Conservation (phyloP, 2,113 vertebrate genomes). For the Corynorhinus townsendii region DNA sequence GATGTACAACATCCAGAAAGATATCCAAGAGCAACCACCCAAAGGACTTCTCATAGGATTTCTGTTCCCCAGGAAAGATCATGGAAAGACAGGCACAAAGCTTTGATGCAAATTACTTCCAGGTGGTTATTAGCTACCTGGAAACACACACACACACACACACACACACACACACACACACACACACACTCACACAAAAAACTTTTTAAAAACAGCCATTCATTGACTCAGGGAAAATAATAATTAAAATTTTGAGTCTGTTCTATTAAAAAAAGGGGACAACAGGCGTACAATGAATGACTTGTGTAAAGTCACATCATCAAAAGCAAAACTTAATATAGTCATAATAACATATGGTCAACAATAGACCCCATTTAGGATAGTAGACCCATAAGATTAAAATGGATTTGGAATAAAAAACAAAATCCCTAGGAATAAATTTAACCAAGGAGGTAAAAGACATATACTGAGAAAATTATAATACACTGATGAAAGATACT, state of each 20-base stretch:
- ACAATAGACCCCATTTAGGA: background rate
- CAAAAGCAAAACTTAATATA: background rate
- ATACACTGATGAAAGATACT: no score
- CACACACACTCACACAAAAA: background rate
- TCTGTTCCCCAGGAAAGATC: no score
- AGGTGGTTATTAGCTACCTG: background rate
- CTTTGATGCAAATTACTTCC: background rate
- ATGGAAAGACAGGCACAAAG: background rate
- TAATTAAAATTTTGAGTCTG: background rate
- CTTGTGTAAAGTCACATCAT: background rate
- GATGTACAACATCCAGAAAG: background rate
- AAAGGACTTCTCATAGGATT: background rate
- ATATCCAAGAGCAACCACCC: background rate
- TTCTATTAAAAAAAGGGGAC: background rate
- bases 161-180: background rate
- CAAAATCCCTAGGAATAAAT: background rate
- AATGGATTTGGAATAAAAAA: background rate
- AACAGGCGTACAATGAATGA: background rate
- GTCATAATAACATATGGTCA: background rate
- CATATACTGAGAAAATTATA: no score
- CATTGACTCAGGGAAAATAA: background rate
- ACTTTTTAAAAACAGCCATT: background rate
- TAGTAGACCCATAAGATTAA: background rate
- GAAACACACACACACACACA: background rate
- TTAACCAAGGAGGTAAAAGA: no score